Base-by-base conservation (phyloP, 2,797 vertebrate species). In the Pagetopsis macropterus region DNA sequence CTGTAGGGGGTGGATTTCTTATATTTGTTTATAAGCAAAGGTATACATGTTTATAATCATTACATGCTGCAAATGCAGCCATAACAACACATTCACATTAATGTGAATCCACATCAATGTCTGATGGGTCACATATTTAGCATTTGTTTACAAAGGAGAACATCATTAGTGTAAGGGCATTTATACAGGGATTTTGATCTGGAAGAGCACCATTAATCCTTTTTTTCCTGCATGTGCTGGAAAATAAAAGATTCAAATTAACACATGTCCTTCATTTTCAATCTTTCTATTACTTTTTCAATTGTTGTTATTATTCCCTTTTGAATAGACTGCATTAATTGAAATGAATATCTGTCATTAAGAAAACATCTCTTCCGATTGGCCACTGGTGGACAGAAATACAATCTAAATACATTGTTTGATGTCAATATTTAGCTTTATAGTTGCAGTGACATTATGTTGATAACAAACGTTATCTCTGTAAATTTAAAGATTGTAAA, bases 41-140 rank as follows among this genome's bases (percentile, higher is more conserved):
- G n/a, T 21, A 44, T 21, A 21, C 21, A 21, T 62, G 46, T 67
- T 71, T 50, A 46, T 33, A 11, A 46, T 56, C 0, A 10, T 51
- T 64, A 33, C 63, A 77, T 55, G 23, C 51, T 66, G 43, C 13
- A 5, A 68, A 67, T 65, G 14, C 40, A 52, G 44, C 52, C 31
- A 45, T 54, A 75, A 46, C 56, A 51, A 60, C 50, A 10, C 59
- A 44, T 51, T 55, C 46, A 43, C 52, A 57, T 15, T 31, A 64
- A 63, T 48, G 23, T 17, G 13, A 70, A 27, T 50, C 31, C 8
- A 58, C 37, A 63, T 66, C 10, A 19, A 9, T 23, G 14, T 72
- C 9, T 70, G 55, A 51, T 66, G 33, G 15, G 3, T 17, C 33
- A 37, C 23, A 76, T 55, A 63, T 81, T 84, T 79, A 63, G 37